Evolutionary conservation across 2,888 invertebrate genomes (phyloP).

Genomic region (Ischnus inquisitorius): DNA sequence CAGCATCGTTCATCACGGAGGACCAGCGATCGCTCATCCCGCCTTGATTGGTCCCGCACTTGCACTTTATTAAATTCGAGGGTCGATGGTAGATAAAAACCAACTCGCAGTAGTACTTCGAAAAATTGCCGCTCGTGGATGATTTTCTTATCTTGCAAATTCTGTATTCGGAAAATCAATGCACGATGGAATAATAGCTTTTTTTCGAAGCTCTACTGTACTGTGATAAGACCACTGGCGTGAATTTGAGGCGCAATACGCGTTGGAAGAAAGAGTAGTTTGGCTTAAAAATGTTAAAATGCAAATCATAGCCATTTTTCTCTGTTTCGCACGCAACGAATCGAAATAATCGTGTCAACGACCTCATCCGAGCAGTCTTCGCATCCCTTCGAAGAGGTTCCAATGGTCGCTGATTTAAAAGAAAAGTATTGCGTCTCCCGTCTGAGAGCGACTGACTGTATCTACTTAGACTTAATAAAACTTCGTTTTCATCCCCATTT

Average conservation of each 20-base stretch:
- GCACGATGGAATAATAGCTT: neutral
- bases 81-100: neutral
- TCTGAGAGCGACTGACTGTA: slow-evolving; percentile 64
- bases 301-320: slow-evolving; percentile 53
- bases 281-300: slow-evolving; percentile 10
- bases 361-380: slow-evolving; percentile 70
- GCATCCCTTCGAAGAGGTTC: slow-evolving; percentile 69
- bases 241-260: slow-evolving; percentile 31
- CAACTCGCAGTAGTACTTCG: slow-evolving; percentile 37
- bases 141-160: too few relatives aligned
- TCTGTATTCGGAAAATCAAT: too few relatives aligned
- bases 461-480: slow-evolving; percentile 56
- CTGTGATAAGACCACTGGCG: slow-evolving; percentile 42
- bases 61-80: slow-evolving; percentile 49
- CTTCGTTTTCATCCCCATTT: slow-evolving; percentile 31
- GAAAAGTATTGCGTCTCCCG: slow-evolving; percentile 32
- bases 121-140: slow-evolving; percentile 24
- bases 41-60: slow-evolving; percentile 69
- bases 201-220: slow-evolving; percentile 34
- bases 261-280: slow-evolving; percentile 53
- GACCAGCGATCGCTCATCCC: slow-evolving; percentile 69
- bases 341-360: neutral
- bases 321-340: slow-evolving; percentile 16
- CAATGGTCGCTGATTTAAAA: slow-evolving; percentile 34
- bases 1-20: slow-evolving; percentile 73